Percentiles rank a stretch among this genome's conserved stretches.
These are phyloP conservation scores for Melanerpes aurifrons DNA, from an alignment of 2,113 vertebrate species.

Conservation along the genomic window DNA sequence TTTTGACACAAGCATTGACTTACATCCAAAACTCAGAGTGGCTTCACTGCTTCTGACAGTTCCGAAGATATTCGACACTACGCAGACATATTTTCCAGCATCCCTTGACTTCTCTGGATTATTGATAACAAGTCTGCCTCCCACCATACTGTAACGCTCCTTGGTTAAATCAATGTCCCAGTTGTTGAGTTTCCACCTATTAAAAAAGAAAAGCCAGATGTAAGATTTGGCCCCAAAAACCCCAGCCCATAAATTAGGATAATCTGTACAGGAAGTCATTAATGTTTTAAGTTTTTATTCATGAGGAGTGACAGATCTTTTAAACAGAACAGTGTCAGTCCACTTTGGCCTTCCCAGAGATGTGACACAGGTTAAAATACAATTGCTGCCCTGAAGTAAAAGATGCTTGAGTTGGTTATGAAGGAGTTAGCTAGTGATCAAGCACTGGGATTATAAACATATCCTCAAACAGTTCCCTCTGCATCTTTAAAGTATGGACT, in stretches of 20 bases:
- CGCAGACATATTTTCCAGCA: constrained; percentile 87
- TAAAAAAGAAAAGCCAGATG: constrained; percentile 22
- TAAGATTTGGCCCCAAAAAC: not conserved
- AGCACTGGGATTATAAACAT: not conserved
- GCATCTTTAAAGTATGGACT: not conserved
- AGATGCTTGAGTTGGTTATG: not conserved
- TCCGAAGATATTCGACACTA: constrained; percentile 88
- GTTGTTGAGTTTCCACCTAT: constrained; percentile 89
- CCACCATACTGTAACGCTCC: constrained; percentile 86
- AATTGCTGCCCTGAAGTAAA: not conserved
- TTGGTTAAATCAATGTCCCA: constrained; percentile 82
- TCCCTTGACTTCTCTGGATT: constrained; percentile 86
- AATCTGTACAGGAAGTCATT: not conserved
- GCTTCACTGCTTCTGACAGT: constrained; percentile 89
- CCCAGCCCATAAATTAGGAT: not conserved
- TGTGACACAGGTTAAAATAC: not conserved
- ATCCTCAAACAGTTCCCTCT: not conserved
- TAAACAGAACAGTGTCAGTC: not conserved
- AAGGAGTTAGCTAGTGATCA: not conserved
- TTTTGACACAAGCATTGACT: constrained; percentile 63
- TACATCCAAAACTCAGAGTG: constrained; percentile 92
- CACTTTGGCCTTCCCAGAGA: not conserved
- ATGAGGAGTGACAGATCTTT: not conserved
- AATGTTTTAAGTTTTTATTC: not conserved
- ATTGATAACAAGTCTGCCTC: constrained; percentile 91